Base-by-base conservation (phyloP, 2,113 vertebrate species). In the Piaya cayana region DNA sequence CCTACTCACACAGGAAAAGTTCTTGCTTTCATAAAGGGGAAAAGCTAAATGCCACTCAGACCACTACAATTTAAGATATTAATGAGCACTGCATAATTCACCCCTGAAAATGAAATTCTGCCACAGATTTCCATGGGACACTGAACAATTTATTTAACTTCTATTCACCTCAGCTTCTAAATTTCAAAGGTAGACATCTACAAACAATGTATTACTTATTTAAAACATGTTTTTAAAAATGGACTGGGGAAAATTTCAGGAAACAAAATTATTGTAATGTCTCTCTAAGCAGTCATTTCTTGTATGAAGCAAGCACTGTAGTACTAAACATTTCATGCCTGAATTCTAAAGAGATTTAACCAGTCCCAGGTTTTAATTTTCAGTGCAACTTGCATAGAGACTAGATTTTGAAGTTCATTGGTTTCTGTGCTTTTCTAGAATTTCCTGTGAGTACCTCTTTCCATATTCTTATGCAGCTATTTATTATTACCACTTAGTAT, bases 201-300 rank as follows among this genome's bases (percentile, higher is more conserved):
- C 78, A 90, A 92, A 96, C 91, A 97, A 93, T 87, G 27, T 86
- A 84, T 84, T 92, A 92, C 70, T 93, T 94, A 88, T 90, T 86
- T 78, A 88, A 96, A 96, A 83, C 3, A 64, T 68, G 62, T 50
- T 92, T 90, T 93, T 81, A 96, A 95, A 88, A 90, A 95, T 34
- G 53, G 58, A 68, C 88, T 81, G 82, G 68, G 90, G 85, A 91
- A 90, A 95, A 94, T 86, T 70, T 96, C 93, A 96, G 93, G 92
- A 95, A 97, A 86, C 90, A 53, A 95, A 92, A 96, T 97, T 92
- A 94, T 88, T 93, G 90, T 95, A 94, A 96, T 95, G 90, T 94
- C 90, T 95, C 95, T 97, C 96, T 89, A 95, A 95, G 95, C 86
- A 92, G 90, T 71, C 93, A 86, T 95, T 97, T 93, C 52, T 86